Evolutionary conservation across 2,113 vertebrate species (phyloP), one percentile per base, ranked within the genome.

Genomic region (Parus major): DNA sequence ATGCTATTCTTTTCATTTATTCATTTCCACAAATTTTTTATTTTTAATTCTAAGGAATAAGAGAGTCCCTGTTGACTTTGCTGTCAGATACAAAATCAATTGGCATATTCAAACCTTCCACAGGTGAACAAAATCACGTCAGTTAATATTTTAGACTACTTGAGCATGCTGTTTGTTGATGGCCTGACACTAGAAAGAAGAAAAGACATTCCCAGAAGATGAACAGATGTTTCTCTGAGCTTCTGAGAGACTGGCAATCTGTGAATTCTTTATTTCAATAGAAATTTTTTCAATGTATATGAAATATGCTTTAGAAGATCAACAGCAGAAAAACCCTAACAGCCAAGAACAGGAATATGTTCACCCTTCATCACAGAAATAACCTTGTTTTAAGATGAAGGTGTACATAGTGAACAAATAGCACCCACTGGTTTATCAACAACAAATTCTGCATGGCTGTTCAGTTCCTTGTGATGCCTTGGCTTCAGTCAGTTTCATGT

Each of bases 141-240:
- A 36, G 7, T 82, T 86, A 79, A 7, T 52, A 91, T 95, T 91
- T 93, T 59, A 90, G 81, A 92, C 36, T 36, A 68, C 35, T 72
- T 92, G 41, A 96, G 95, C 81, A 96, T 94, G 78, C 80, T 84
- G 66, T 85, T 82, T 92, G 36, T 79, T 3, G 13, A 90, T 56
- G 31, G 65, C 52, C 25, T 84, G 77, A 79, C 42, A 73, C 15
- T 10, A 77, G 14, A 90, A 47, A 61, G 39, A 71, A 92, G 31
- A 73, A 63, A 93, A 88, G 12, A 46, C 44, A 73, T 64, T 93
- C 61, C 50, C 49, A 90, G 33, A 94, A 94, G 55, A 56, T 79
- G 69, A 93, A 90, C 91, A 97, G 92, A 95, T 96, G 84, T 84
- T 96, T 91, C 71, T 95, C 56, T 81, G 72, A 95, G 72, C 36